phyloP scores from a whole-genome alignment of 1,140 invertebrate genomes.

The Papilio helenus region DNA sequence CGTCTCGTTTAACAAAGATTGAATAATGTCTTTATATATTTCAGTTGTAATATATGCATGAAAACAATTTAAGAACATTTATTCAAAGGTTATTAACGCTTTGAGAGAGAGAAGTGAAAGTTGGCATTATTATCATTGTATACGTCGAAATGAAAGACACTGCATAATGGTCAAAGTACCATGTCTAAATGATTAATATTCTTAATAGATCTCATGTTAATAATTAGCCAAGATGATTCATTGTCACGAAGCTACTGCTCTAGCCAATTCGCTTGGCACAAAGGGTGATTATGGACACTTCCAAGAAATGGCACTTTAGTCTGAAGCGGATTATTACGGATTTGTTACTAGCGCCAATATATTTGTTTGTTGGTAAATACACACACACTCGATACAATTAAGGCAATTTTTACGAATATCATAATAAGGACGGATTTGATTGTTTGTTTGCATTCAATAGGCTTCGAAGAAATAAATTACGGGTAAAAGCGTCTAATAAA shows the following conservation, averaged over 20 bases:
- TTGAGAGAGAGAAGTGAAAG: too few species aligned
- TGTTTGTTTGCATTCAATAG: too few species aligned
- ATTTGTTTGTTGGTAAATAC: neutral
- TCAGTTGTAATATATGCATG: too few species aligned
- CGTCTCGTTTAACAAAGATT: too few species aligned
- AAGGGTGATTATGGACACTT: neutral
- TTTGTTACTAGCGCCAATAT: neutral
- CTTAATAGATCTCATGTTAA: neutral
- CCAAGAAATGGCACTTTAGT: neutral
- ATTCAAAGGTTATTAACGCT: too few species aligned
- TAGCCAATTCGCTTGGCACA: conserved; percentile 1
- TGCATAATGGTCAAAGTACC: neutral
- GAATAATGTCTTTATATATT: too few species aligned
- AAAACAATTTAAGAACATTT: too few species aligned
- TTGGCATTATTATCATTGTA: neutral
- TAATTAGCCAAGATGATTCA: neutral
- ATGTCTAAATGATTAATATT: neutral
- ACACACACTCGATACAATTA: too few species aligned
- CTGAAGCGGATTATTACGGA: neutral
- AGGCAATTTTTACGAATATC: too few species aligned
- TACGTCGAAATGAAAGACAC: neutral
- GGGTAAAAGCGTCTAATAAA: neutral
- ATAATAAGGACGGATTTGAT: too few species aligned
- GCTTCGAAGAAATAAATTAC: too few species aligned
- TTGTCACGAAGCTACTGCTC: neutral